Base-by-base conservation (phyloP, 2,113 vertebrate species). In the Leptosomus discolor region DNA sequence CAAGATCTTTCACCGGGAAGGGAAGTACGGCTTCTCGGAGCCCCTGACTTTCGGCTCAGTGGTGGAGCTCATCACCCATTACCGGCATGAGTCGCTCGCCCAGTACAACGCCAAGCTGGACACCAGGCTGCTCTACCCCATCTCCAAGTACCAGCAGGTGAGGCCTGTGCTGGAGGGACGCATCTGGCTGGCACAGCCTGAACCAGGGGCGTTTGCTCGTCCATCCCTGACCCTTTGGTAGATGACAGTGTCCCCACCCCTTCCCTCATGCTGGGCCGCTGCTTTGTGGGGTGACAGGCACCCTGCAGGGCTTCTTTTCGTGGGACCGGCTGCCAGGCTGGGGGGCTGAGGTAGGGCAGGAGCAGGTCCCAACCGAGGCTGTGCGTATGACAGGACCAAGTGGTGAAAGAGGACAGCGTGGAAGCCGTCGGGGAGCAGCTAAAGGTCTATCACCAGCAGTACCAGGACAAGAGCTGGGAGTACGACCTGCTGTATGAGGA, bases 101-200 rank as follows among this genome's bases (percentile, higher is more conserved):
- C 98, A 99, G 95, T 99, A 99, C 91, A 99, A 99, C 0, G 98
- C 98, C 92, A 99, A 99, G 88, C 97, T 99, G 95, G 98, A 98
- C 97, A 98, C 98, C 4, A 97, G 98, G 48, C 98, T 99, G 54
- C 98, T 98, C 19, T 98, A 98, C 95, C 98, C 98, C 0, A 97
- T 99, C 95, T 99, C 98, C 94, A 98, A 98, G 92, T 98, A 98
- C 93, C 98, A 99, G 94, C 98, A 99, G 98, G 98, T 98, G 64
- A 96, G 96, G 36, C 30, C 34, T 9, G 11, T 19, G 74, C 58
- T 7, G 4, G 16, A 3, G 53, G 63, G 21, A 24, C 3, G 1
- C 1, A 3, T 32, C 68, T 60, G 64, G 32, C 26, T 45, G 41
- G 48, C 19, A 14, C 56, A 50, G 54, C 71, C 39, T 43, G 36